Base-by-base conservation (phyloP, 37 sponge, comb jelly and placozoan genomes). In the Mnemiopsis leidyi region DNA sequence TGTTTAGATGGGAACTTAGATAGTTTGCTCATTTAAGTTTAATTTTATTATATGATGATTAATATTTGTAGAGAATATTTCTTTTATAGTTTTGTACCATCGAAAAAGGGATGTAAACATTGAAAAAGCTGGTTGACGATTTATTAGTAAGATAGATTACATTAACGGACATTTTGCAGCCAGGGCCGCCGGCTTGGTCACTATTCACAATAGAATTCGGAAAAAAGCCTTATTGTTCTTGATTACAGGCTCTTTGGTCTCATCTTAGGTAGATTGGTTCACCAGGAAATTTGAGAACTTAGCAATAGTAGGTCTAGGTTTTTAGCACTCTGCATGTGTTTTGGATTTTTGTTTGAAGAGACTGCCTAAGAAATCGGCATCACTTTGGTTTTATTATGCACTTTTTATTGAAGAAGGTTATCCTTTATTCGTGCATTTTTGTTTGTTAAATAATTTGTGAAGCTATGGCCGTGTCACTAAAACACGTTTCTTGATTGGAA, bases 31-130 rank as follows among this genome's bases (percentile, higher is more conserved):
- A 48, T 48, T 48, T 48, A 48, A 48, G 61, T 48, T 79, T 79
- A 79, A 79, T 79, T 79, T 79, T 79, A 79, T 79, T 79, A 79
- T 25, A 69, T 69, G 29, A 25, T 69, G 73, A 69, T 79, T 33
- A 79, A 34, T 79, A 79, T 79, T 79, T 79, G 82, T 79, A 79
- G 82, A 30, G 36, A 35, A 79, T 69, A 69, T 34, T 35, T 13
- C 61, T 79, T 79, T 79, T 79, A 33, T 79, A 79, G 29, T 79
- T 79, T 79, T 79, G 82, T 79, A 79, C 34, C 37, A 33, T 79
- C 23, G 37, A 79, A 79, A 79, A 35, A 29, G 2, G 73, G 61
- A 13, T 48, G 61, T 48, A 18, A 48, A 48, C 61, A 18, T 18
- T 48, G 61, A 48, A 48, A n/a, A 48, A 48, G 61, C 13, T 48